A percentile compares a stretch with the other conserved stretches of the same genome.
These are phyloP conservation scores for Euleptes europaea DNA, from an alignment of 2,113 vertebrate species.

Conservation along the genomic window DNA sequence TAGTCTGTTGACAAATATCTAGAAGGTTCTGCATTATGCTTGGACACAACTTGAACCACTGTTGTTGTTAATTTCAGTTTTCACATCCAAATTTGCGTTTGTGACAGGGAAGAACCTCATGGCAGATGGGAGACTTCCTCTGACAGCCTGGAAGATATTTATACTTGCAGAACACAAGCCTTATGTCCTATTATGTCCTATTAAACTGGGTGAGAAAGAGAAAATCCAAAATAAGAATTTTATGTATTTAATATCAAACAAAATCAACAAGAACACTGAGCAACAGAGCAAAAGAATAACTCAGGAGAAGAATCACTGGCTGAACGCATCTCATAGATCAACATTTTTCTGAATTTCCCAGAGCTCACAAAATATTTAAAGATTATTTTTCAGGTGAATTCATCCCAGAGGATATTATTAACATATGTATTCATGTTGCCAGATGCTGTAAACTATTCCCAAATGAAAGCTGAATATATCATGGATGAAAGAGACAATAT, in stretches of 20 bases:
- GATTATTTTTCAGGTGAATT: constrained; percentile 27
- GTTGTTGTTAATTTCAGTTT: not conserved
- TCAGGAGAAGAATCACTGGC: constrained; percentile 15
- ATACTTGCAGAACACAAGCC: not conserved
- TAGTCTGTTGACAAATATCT: not conserved
- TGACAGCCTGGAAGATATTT: not conserved
- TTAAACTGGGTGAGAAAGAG: not conserved
- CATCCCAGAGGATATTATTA: not conserved
- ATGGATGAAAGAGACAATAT: not conserved
- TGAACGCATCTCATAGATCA: constrained; percentile 20
- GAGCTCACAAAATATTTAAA: constrained; percentile 22
- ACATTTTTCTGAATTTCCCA: constrained; percentile 9
- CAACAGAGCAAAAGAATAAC: not conserved
- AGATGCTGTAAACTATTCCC: not conserved
- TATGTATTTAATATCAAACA: constrained; percentile 10
- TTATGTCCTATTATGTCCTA: not conserved
- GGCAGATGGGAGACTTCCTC: not conserved
- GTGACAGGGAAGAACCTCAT: not conserved
- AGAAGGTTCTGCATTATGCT: not conserved
- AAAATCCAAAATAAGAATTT: not conserved
- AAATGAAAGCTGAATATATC: not conserved
- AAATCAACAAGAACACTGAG: not conserved
- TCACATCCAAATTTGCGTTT: not conserved
- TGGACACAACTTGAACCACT: too few species aligned
- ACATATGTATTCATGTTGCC: constrained; percentile 6